These are phyloP conservation scores for Gerris lacustris DNA, from an alignment of 2,888 invertebrate species.

Conservation along the genomic window DNA sequence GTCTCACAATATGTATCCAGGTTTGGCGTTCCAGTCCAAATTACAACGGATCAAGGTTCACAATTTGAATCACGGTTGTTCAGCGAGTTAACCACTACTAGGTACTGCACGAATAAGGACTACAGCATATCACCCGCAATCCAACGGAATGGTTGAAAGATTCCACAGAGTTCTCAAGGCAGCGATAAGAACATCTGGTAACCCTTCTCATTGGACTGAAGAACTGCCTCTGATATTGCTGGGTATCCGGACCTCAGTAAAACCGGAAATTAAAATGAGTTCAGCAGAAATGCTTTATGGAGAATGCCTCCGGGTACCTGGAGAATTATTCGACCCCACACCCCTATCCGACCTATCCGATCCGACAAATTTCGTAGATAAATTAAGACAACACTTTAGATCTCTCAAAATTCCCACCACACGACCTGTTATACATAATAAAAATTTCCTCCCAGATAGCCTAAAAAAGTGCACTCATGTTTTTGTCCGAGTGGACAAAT, in stretches of 20 bases:
- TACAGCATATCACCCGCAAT: constrained; percentile 14
- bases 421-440: neutral
- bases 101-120: constrained; percentile 12
- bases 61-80: constrained; percentile 36
- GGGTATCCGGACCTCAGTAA: constrained; percentile 17
- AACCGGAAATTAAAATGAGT: constrained; percentile 20
- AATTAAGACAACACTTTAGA: too few species aligned
- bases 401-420: too few species aligned
- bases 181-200: constrained; percentile 13
- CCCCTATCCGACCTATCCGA: too few species aligned
- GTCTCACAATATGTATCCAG: constrained; percentile 35
- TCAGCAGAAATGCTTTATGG: constrained; percentile 34
- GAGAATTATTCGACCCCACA: too few species aligned
- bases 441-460: constrained; percentile 8
- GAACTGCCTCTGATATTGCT: constrained; percentile 17
- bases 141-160: constrained; percentile 19
- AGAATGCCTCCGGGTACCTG: too few species aligned
- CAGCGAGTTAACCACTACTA: constrained; percentile 10
- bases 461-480: constrained; percentile 12
- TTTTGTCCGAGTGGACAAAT: constrained; percentile 12
- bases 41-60: constrained; percentile 36
- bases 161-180: constrained; percentile 20
- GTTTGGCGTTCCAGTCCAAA: constrained; percentile 35
- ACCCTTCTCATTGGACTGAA: constrained; percentile 9
- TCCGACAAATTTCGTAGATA: too few species aligned